Percentiles rank a stretch among this genome's conserved stretches.
Evolutionary conservation across 2,888 invertebrate species (phyloP).

Genomic region (Metellina segmentata): DNA sequence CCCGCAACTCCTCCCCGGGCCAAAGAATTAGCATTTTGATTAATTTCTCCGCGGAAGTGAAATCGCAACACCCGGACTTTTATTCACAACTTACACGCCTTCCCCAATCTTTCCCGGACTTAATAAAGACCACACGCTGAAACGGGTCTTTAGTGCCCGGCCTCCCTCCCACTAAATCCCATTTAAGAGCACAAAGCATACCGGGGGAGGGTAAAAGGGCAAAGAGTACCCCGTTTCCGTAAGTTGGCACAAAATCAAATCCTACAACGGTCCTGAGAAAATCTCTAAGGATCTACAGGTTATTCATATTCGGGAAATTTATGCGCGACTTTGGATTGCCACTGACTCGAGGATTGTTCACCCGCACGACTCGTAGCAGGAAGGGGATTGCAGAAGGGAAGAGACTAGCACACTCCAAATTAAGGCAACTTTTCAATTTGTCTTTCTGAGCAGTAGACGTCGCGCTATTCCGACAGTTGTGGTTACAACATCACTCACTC

Average conservation of each 20-base stretch:
- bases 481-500: too few species aligned
- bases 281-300: conserved; percentile 47
- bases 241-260: conserved; percentile 10
- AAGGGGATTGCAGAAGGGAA: conserved; percentile 3
- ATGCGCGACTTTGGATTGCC: background rate
- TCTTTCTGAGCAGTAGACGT: background rate
- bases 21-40: conserved; percentile 53
- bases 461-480: background rate
- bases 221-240: background rate
- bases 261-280: conserved; percentile 24
- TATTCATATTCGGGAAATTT: conserved; percentile 52
- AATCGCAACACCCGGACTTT: background rate
- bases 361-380: background rate
- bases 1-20: background rate
- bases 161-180: conserved; percentile 16
- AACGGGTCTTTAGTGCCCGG: too few species aligned
- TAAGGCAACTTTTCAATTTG: conserved; percentile 42
- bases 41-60: conserved; percentile 26
- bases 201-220: background rate
- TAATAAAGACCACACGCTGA: background rate
- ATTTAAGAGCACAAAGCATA: conserved; percentile 37
- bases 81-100: background rate
- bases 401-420: conserved; percentile 18
- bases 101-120: background rate
- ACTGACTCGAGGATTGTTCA: too few species aligned